Conservation (phyloP, 2,113 vertebrate genomes). For the Heliornis fulica region DNA sequence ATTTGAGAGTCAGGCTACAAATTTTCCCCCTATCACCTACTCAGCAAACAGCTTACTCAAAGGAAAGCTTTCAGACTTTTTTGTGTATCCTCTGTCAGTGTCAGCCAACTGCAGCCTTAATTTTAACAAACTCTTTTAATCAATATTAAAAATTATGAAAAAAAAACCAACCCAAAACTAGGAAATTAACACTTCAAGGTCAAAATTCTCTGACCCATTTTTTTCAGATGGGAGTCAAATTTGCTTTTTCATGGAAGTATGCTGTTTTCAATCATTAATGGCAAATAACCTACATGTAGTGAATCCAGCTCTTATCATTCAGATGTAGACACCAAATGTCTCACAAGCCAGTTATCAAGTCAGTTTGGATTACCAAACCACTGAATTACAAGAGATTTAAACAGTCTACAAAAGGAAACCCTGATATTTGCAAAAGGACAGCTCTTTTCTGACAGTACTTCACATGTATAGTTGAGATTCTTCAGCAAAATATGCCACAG, state of each 20-base stretch:
- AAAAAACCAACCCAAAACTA: neutral
- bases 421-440: neutral
- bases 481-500: neutral
- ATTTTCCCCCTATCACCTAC: accelerated
- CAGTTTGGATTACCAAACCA: neutral
- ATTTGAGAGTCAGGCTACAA: neutral
- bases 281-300: neutral
- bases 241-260: neutral
- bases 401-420: neutral
- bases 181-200: neutral
- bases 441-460: neutral
- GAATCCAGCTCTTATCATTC: neutral
- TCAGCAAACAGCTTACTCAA: neutral
- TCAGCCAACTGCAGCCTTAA: neutral
- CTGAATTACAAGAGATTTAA: neutral
- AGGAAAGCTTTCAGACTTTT: neutral
- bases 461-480: neutral
- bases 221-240: neutral
- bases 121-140: neutral
- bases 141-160: neutral
- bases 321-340: neutral
- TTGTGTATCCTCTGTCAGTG: neutral
- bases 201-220: neutral
- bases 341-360: neutral
- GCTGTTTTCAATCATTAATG: neutral